phyloP scores from a whole-genome alignment of 2,888 invertebrate species.

The Neoascia interrupta region DNA sequence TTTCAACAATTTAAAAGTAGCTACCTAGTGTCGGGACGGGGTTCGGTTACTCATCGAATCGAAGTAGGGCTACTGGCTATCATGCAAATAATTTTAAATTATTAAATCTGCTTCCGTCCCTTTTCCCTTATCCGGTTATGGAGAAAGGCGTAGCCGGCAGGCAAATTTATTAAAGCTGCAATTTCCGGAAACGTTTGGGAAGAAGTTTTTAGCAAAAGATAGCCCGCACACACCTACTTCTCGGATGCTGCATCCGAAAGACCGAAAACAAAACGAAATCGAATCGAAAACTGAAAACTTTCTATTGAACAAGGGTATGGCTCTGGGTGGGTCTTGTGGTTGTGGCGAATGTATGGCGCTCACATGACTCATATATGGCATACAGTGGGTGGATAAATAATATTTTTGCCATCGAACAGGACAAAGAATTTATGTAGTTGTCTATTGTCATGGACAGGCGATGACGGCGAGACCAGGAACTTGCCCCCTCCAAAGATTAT shows the following conservation, averaged over 20 bases:
- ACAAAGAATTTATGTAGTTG: conserved; percentile 52
- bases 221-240: too few relatives aligned
- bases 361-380: conserved; percentile 22
- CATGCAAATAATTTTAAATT: conserved; percentile 50
- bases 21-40: too few relatives aligned
- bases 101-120: conserved; percentile 41
- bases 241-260: too few relatives aligned
- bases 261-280: conserved; percentile 22
- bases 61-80: conserved; percentile 26
- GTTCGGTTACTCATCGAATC: conserved; percentile 35
- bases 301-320: conserved; percentile 14
- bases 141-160: conserved; percentile 9
- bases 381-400: conserved; percentile 10
- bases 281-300: conserved; percentile 31
- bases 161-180: conserved; percentile 51
- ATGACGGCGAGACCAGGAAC: conserved; percentile 2
- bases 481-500: not conserved
- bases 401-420: conserved; percentile 26
- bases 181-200: conserved; percentile 28
- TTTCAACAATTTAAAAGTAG: conserved; percentile 41
- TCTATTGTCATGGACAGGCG: conserved; percentile 32
- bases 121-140: conserved; percentile 10
- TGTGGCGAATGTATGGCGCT: too few relatives aligned
- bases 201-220: not conserved
- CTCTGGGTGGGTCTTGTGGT: conserved; percentile 10